Evolutionary conservation across 1,140 invertebrate genomes (phyloP), one percentile per base, ranked within the genome.

Genomic region (Drosophila azteca): DNA sequence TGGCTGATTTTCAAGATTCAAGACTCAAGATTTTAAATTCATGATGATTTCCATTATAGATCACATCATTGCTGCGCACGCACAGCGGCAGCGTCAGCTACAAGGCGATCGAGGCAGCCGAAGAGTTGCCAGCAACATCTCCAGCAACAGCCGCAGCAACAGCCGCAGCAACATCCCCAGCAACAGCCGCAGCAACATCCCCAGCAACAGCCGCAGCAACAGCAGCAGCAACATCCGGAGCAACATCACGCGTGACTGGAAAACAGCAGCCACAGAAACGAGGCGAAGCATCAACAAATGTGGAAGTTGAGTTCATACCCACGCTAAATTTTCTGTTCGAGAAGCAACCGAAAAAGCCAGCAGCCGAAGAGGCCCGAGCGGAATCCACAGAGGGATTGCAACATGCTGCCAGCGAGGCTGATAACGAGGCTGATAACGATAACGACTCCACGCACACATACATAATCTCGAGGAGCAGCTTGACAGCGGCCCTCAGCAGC

Each of bases 41-140:
- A 26, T 9, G 31, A 39, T 17, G 11, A 55, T 49, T 41, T 39
- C n/a, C 31, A 41, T 82, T 74, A 11, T 57, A 90, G 90, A 90
- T 90, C 54, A 90, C 90, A 52, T 84, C 90, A 6, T 50, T 90
- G 73, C 79, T 90, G 6, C 89, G 90, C 24, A 79, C 89, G 29
- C 77, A 67, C 53, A 66, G 77, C 50, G 73, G 73, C 41, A 77
- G 82, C 68, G 82, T 77, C 6, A 82, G 76, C 41, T 82, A 87
- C 52, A 87, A 82, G 66, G 82, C 78, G 26, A 63, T 82, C 55
- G 82, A 90, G 48, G 51, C 66, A 22, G 51, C 73, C 0, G 80
- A 69, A 24, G 53, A 88, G 31, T 13, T 64, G 45, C 55, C 50
- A 20, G 61, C 44, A 43, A 43, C 64, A 45, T n/a, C 72, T 43